Percentiles rank a stretch among this genome's conserved stretches.
These are phyloP conservation scores for Oriolus oriolus DNA, from an alignment of 2,113 vertebrate genomes.

Conservation along the genomic window DNA sequence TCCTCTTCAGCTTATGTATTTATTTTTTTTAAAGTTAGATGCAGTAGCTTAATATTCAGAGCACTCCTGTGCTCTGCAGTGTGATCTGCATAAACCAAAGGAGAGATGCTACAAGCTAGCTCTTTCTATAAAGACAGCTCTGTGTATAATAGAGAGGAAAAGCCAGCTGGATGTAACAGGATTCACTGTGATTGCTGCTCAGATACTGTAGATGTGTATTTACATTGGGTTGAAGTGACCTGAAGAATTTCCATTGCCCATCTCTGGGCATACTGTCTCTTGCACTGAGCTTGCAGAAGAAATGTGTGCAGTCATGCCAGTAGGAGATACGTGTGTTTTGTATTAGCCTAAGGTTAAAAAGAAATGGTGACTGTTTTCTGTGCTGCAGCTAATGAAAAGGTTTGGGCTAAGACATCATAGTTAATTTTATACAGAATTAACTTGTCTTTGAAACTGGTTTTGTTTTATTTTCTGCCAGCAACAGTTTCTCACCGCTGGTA, in stretches of 20 bases:
- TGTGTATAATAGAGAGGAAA: slow-evolving; percentile 7
- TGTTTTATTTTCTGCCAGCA: slow-evolving; percentile 38
- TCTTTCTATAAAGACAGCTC: neutral
- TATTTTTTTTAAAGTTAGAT: neutral
- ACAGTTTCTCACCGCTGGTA: neutral
- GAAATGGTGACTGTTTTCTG: neutral
- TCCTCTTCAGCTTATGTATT: neutral
- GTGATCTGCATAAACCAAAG: slow-evolving; percentile 43
- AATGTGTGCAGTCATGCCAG: neutral
- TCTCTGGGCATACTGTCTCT: neutral
- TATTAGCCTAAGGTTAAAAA: slow-evolving; percentile 24
- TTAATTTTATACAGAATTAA: slow-evolving; percentile 32
- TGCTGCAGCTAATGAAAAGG: slow-evolving; percentile 10
- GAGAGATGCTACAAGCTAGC: slow-evolving; percentile 15
- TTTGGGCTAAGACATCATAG: neutral
- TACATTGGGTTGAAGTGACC: slow-evolving; percentile 58
- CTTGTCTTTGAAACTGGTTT: slow-evolving; percentile 30
- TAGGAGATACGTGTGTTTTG: neutral
- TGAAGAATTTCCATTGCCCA: slow-evolving; percentile 43
- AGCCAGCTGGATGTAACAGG: slow-evolving; percentile 37
- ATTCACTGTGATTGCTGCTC: slow-evolving; percentile 44
- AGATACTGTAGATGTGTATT: neutral
- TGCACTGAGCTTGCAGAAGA: neutral
- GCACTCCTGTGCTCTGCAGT: slow-evolving; percentile 39
- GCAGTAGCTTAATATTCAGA: slow-evolving; percentile 50